A percentile compares a stretch with the other conserved stretches of the same genome.
Evolutionary conservation across 2,797 vertebrate species (phyloP).

Genomic region (Ceyx erithaca): DNA sequence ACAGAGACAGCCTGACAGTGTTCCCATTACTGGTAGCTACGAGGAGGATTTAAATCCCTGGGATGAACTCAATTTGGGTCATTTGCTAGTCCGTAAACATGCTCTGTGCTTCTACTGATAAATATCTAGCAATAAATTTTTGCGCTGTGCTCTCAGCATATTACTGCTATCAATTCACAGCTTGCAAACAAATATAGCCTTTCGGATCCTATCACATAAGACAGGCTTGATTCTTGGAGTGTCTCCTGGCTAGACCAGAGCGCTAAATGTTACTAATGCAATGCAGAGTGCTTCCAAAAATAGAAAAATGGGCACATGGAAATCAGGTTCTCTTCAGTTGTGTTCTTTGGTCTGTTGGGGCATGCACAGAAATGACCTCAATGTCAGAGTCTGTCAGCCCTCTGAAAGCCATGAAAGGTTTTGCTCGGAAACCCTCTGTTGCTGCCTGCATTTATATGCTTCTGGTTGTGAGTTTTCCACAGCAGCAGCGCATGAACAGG

Average conservation of each 20-base stretch:
- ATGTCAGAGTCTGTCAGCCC: not conserved
- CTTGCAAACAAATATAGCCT: constrained; percentile 60
- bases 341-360: constrained; percentile 1
- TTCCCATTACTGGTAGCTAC: not conserved
- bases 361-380: not conserved
- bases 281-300: constrained; percentile 58
- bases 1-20: not conserved
- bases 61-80: not conserved
- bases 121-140: not conserved
- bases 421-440: not conserved
- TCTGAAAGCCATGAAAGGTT: not conserved
- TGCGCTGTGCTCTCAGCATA: not conserved
- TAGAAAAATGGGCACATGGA: constrained; percentile 52
- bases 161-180: constrained; percentile 39
- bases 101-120: not conserved
- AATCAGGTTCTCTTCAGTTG: constrained; percentile 2
- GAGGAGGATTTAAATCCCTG: not conserved
- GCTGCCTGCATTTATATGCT: not conserved
- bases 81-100: not conserved
- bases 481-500: fast-evolving
- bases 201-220: constrained; percentile 13
- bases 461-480: not conserved
- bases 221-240: constrained; percentile 47
- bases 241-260: constrained; percentile 4
- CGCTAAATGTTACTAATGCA: constrained; percentile 48